Percentiles rank a stretch among this genome's conserved stretches.
Conservation (phyloP, 2,888 invertebrate genomes). For the Mechanitis mazaeus region DNA sequence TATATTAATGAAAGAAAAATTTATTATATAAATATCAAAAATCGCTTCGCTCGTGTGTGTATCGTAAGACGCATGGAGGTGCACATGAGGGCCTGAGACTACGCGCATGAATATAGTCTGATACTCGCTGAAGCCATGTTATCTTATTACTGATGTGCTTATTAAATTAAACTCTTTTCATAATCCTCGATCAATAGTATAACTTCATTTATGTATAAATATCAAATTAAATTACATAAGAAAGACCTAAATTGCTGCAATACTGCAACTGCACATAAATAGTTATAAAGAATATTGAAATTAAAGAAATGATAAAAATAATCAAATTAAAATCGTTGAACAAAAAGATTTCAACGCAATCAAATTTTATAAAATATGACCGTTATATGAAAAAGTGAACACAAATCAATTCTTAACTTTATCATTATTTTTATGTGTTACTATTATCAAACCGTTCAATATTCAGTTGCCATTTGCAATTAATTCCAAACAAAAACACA, state of each 20-base stretch:
- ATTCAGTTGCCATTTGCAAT: no score
- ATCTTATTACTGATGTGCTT: conserved; percentile 20
- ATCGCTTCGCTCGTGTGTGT: conserved; percentile 18
- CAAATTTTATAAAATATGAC: not conserved
- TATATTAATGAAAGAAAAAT: no score
- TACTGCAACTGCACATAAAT: no score
- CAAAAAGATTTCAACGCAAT: conserved; percentile 15
- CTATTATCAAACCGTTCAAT: no score
- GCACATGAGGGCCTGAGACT: conserved; percentile 10
- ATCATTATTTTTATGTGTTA: no score
- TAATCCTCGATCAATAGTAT: conserved; percentile 6
- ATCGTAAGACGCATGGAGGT: conserved; percentile 7
- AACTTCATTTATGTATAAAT: not conserved
- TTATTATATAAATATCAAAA: not conserved
- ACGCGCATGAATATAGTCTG: conserved; percentile 6
- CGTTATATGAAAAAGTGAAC: not conserved
- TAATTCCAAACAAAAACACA: no score
- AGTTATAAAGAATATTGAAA: no score
- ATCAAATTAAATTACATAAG: no score
- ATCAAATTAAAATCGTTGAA: not conserved
- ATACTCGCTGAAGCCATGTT: conserved; percentile 19
- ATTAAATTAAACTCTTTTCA: conserved; percentile 15
- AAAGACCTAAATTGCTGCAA: no score
- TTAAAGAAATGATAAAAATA: conserved; percentile 1
- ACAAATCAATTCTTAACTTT: no score